Evolutionary conservation across 37 sponge, comb jelly and placozoan species (phyloP).

Genomic region (Haliclona indistincta): DNA sequence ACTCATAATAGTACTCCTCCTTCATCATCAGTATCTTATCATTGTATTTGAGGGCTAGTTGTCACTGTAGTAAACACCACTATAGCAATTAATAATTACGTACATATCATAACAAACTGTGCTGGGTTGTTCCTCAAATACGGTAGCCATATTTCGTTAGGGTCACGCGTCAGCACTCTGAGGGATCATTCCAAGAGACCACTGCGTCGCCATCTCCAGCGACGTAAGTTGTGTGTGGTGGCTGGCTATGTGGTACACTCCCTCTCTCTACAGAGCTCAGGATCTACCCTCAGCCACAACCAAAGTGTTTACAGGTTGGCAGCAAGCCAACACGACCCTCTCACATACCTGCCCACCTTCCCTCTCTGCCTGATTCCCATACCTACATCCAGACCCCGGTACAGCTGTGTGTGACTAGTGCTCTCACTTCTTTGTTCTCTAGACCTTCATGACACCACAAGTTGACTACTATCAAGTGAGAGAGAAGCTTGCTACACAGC

Average conservation of each 20-base stretch:
- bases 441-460: constrained; percentile 52
- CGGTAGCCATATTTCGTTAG: no score
- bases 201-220: constrained; percentile 66
- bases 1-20: no score
- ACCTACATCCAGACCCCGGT: constrained; percentile 80
- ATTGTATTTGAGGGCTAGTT: no score
- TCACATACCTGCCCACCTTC: constrained; percentile 62
- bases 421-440: background rate
- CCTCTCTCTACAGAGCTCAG: constrained; percentile 28
- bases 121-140: no score
- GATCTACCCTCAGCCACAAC: constrained; percentile 34
- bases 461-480: constrained; percentile 61
- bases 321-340: constrained; percentile 43
- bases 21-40: no score
- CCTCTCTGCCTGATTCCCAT: constrained; percentile 80
- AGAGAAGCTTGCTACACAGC: constrained; percentile 67
- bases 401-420: background rate
- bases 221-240: no score
- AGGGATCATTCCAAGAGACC: constrained; percentile 61
- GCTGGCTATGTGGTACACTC: background rate
- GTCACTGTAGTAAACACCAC: no score
- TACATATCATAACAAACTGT: no score
- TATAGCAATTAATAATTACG: no score
- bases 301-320: constrained; percentile 56
- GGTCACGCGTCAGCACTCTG: constrained; percentile 13